Evolutionary conservation across 2,113 vertebrate genomes (phyloP).

Genomic region (Tylochromis polylepis): DNA sequence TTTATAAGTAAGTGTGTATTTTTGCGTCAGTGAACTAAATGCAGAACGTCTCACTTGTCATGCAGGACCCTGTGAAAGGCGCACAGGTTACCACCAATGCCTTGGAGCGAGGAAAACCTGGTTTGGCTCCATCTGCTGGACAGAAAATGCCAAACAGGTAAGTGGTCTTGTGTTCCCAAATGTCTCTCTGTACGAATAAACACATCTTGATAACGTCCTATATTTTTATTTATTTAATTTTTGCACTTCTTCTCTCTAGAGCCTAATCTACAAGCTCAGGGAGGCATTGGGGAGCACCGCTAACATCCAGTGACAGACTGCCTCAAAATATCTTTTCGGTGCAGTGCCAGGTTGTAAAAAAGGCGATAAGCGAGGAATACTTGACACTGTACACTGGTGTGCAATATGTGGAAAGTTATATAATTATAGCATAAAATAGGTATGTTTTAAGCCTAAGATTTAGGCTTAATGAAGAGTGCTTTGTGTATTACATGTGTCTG

Average conservation of each 20-base stretch:
- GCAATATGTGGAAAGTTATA: not conserved
- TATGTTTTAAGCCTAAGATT: not conserved
- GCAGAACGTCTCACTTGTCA: not conserved
- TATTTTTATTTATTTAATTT: not conserved
- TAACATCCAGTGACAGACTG: slow-evolving; percentile 18
- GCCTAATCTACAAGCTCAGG: slow-evolving; percentile 50
- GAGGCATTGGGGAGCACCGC: slow-evolving; percentile 22
- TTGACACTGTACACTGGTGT: slow-evolving; percentile 1
- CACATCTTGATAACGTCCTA: not conserved
- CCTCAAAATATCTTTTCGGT: slow-evolving; percentile 4
- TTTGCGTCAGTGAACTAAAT: not conserved
- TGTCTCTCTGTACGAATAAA: not conserved
- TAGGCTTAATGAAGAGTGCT: not conserved
- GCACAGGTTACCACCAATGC: slow-evolving; percentile 4
- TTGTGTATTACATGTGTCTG: slow-evolving; percentile 1
- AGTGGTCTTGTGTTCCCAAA: not conserved
- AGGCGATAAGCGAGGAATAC: not conserved
- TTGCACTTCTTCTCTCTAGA: slow-evolving; percentile 27
- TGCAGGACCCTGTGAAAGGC: slow-evolving; percentile 30
- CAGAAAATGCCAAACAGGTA: slow-evolving; percentile 60
- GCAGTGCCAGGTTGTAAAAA: not conserved
- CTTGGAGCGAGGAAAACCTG: slow-evolving; percentile 43
- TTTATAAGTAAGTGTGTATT: not conserved
- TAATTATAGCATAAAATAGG: not conserved
- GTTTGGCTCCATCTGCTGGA: slow-evolving; percentile 66